Base-by-base conservation (phyloP, 2,888 invertebrate species). In the Malacosoma neustria region DNA sequence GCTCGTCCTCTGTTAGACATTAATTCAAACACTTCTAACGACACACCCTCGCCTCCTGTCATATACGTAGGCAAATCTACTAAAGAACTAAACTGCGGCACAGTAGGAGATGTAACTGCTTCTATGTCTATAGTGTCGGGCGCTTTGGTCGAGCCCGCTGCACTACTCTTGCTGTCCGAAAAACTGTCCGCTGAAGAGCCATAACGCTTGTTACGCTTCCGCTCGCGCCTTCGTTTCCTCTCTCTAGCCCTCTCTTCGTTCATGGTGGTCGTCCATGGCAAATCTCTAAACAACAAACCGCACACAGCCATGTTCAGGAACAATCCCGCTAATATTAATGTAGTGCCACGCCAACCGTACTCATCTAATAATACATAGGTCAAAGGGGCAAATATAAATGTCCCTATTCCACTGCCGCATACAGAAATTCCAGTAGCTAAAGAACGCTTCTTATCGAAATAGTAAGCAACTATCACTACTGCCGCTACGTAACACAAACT, bases 401-500 rank as follows among this genome's bases (percentile, higher is more conserved):
- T 96, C 3, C 96, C 96, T 43, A 95, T 93, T 12, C 95, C 95
- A 52, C 93, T 93, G 2, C 96, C 95, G 71, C 94, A 95, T 0
- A 95, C 94, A 1, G 94, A 93, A 35, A 95, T 84, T 0, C 95
- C 95, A 7, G 95, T 96, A 4, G 96, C 96, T 45, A 95, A 89
- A 0, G 94, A 94, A 40, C 95, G 87, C 60, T 89, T 90, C 69
- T 92, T 92, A 59, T 95, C 94, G 67, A 96, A 96, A 69, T 95
- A 96, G 67, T 95, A 95, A 1, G 95, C 95, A 15, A 96, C 95
- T 49, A 94, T 93, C 2, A 96, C 95, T 4, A 96, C 94, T 1
- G 95, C 94, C n/a, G 95, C 92, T 35, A 95, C 95, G 72, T 95
- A 96, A 66, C 94, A 95, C 41, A 95, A 84, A 52, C 94, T 93